Conservation (phyloP, 2,113 vertebrate species). For the Ia io region DNA sequence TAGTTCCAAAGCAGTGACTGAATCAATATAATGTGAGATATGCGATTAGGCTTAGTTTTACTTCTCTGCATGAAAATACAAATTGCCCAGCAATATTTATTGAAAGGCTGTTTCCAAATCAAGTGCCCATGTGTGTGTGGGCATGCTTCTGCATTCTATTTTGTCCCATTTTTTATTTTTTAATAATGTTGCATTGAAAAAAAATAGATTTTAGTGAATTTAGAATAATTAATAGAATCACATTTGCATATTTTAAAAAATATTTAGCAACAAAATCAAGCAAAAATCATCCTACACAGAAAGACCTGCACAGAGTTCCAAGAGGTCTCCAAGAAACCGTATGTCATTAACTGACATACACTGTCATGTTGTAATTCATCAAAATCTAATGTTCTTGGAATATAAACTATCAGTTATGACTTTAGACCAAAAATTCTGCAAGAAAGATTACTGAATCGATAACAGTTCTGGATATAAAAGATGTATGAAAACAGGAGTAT, state of each 20-base stretch:
- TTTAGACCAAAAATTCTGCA: neutral
- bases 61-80: neutral
- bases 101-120: neutral
- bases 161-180: neutral
- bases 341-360: neutral
- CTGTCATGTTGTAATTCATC: neutral
- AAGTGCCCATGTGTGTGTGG: neutral
- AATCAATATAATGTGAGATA: neutral
- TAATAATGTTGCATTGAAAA: neutral
- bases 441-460: neutral
- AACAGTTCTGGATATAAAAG: neutral
- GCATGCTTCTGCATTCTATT: neutral
- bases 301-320: neutral
- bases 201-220: neutral
- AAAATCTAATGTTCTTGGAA: neutral
- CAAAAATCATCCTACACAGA: neutral
- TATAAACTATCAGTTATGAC: neutral
- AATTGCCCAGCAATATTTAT: neutral
- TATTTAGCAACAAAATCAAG: neutral
- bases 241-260: neutral
- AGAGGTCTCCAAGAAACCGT: neutral
- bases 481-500: neutral
- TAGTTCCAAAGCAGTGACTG: neutral
- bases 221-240: neutral
- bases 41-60: neutral